Conservation (phyloP, 2,113 vertebrate species). For the Rousettus leschenaultii region DNA sequence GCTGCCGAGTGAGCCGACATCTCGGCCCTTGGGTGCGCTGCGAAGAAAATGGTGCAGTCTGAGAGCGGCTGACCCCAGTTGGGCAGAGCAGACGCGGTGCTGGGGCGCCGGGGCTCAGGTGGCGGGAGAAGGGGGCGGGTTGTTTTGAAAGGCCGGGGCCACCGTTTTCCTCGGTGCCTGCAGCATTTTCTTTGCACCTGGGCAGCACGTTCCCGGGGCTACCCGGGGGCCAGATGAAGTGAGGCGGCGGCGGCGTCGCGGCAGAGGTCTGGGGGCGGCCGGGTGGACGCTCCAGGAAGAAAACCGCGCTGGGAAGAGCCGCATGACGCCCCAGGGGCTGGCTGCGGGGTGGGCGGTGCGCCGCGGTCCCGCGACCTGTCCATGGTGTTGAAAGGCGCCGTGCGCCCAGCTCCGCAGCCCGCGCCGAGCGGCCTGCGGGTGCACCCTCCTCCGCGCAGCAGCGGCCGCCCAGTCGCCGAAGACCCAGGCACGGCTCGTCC, state of each 20-base stretch:
- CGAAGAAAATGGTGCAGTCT: conserved; percentile 77
- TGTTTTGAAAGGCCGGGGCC: neutral
- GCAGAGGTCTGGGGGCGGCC: neutral
- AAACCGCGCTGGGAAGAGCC: neutral
- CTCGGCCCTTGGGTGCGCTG: conserved; percentile 63
- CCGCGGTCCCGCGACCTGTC: conserved; percentile 44
- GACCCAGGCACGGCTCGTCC: neutral
- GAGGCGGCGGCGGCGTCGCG: conserved; percentile 27
- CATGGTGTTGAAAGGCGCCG: conserved; percentile 72
- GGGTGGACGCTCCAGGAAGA: conserved; percentile 7
- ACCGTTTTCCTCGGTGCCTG: neutral
- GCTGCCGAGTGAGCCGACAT: conserved; percentile 56
- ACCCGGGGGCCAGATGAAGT: neutral
- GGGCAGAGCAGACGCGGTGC: conserved; percentile 36
- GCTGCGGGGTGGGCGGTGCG: neutral
- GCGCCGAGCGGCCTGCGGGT: neutral
- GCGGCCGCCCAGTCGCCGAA: neutral
- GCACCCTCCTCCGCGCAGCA: conserved; percentile 1
- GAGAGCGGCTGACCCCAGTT: conserved; percentile 73
- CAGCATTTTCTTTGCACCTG: conserved; percentile 44
- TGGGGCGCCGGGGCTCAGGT: neutral
- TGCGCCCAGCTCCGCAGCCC: neutral
- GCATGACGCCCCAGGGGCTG: neutral
- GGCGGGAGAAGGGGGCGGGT: conserved; percentile 38
- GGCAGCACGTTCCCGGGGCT: neutral